Evolutionary conservation across 2,113 vertebrate species (phyloP).

Genomic region (Mus spicilegus): DNA sequence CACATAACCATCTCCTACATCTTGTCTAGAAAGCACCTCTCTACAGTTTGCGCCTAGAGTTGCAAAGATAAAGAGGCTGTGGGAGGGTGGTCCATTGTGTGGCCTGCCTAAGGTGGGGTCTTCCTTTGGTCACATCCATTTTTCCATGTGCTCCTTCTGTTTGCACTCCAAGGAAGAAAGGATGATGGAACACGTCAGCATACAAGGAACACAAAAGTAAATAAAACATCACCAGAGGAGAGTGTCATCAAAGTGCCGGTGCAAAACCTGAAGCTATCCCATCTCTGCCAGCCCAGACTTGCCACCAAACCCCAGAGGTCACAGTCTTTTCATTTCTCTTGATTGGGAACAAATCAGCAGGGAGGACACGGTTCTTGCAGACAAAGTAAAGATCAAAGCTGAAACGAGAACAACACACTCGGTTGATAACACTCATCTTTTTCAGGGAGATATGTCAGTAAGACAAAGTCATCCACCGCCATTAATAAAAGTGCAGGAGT

Average conservation of each 20-base stretch:
- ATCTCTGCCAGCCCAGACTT: slow-evolving; percentile 10
- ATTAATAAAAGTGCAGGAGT: background rate
- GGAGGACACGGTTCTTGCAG: slow-evolving; percentile 61
- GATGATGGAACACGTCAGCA: background rate
- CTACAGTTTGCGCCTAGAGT: background rate
- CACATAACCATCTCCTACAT: background rate
- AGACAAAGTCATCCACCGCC: background rate
- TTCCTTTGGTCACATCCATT: slow-evolving; percentile 16
- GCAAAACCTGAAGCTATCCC: slow-evolving; percentile 69
- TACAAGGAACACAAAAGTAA: slow-evolving; percentile 56
- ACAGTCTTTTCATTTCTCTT: slow-evolving; percentile 73
- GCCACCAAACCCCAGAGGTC: background rate
- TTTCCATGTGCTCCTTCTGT: background rate
- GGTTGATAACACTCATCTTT: background rate
- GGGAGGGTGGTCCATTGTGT: background rate
- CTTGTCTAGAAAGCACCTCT: background rate
- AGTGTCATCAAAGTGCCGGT: slow-evolving; percentile 83
- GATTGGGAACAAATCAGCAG: slow-evolving; percentile 79
- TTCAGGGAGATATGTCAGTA: background rate
- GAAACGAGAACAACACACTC: slow-evolving; percentile 66
- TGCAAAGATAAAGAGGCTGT: background rate
- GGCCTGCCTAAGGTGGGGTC: background rate
- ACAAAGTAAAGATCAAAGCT: slow-evolving; percentile 75
- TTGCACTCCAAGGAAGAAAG: slow-evolving; percentile 12
- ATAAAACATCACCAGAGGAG: slow-evolving; percentile 43